phyloP scores from a whole-genome alignment of 2,113 vertebrate species.

The Coregonus clupeaformis region DNA sequence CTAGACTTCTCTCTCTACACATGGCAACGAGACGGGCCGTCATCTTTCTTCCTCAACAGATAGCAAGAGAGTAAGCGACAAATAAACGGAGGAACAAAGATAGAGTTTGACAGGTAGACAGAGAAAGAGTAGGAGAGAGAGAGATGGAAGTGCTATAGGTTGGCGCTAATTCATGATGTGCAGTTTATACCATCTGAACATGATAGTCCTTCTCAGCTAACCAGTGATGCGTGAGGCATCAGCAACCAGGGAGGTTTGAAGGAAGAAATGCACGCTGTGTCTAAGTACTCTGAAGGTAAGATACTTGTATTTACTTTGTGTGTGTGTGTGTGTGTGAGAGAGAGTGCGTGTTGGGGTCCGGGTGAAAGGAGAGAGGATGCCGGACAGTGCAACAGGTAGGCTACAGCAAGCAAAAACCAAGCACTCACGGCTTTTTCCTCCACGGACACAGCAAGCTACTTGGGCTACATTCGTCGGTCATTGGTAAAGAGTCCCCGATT shows the following conservation, averaged over 20 bases:
- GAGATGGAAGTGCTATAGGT: neutral
- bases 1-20: conserved; percentile 36
- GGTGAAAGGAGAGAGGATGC: neutral
- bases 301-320: neutral
- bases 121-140: conserved; percentile 11
- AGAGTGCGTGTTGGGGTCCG: neutral
- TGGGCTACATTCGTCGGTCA: too few relatives aligned
- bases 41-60: conserved; percentile 1
- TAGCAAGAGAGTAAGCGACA: conserved; percentile 2
- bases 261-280: neutral
- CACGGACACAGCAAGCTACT: too few relatives aligned
- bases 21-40: conserved; percentile 25
- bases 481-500: too few relatives aligned
- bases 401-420: neutral
- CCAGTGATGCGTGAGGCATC: neutral
- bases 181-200: conserved; percentile 39
- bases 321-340: neutral
- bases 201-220: neutral
- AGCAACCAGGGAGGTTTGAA: neutral
- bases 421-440: neutral
- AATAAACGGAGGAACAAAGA: neutral
- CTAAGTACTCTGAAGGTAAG: neutral
- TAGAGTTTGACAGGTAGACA: conserved; percentile 58
- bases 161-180: neutral
- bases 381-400: neutral